Conservation (phyloP, 2,888 invertebrate species). For the Eristalis intricaria region DNA sequence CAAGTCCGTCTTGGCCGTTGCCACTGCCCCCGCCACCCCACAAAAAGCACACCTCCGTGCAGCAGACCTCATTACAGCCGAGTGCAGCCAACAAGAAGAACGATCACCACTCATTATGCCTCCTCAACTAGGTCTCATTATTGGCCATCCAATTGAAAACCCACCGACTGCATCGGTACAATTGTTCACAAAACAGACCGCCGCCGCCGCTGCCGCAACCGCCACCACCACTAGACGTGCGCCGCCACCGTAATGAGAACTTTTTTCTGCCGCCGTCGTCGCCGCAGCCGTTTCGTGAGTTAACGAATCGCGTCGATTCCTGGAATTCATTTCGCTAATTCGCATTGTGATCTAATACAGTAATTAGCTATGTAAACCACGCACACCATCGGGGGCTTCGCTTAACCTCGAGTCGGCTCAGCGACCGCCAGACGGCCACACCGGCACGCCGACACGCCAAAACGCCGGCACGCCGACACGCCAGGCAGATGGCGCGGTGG, state of each 20-base stretch:
- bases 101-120: conserved; percentile 28
- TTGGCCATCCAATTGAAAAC: conserved; percentile 38
- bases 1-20: not conserved
- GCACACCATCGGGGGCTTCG: conserved; percentile 24
- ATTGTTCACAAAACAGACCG: not conserved
- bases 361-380: conserved; percentile 66
- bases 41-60: not conserved
- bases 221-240: not conserved
- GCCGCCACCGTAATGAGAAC: conserved; percentile 25
- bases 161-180: conserved; percentile 44
- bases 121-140: conserved; percentile 42
- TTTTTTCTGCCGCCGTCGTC: conserved; percentile 2
- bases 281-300: conserved; percentile 45
- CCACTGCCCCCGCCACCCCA: too few species aligned
- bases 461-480: not conserved
- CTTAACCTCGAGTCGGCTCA: not conserved
- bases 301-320: conserved; percentile 64
- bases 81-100: conserved; percentile 2
- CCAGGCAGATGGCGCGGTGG: not conserved
- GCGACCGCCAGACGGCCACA: not conserved
- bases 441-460: not conserved
- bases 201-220: not conserved
- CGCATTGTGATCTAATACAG: conserved; percentile 66
- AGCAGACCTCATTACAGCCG: conserved; percentile 1
- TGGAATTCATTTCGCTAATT: conserved; percentile 56